Percentiles rank a stretch among this genome's conserved stretches.
Conservation (phyloP, 2,888 invertebrate species). For the Allacma fusca region DNA sequence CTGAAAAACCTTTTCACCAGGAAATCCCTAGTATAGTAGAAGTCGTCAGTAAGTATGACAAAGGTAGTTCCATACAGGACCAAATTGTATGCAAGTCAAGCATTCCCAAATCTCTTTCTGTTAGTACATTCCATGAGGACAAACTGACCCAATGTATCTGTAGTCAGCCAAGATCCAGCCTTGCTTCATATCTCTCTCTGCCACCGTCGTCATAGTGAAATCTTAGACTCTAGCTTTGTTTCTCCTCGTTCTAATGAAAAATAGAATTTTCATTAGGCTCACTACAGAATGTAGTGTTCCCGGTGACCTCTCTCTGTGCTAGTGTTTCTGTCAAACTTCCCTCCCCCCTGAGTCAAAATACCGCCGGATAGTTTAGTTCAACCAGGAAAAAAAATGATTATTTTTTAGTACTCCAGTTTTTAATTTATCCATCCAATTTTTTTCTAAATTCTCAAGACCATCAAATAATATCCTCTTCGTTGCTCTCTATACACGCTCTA, state of each 20-base stretch:
- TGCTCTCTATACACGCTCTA: not conserved
- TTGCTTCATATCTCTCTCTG: not conserved
- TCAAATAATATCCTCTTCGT: not conserved
- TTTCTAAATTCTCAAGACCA: not conserved
- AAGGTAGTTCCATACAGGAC: not conserved
- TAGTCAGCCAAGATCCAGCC: not conserved
- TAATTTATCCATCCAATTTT: too few species aligned
- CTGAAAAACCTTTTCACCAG: slow-evolving; percentile 21
- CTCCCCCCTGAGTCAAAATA: too few species aligned
- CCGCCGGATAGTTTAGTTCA: too few species aligned
- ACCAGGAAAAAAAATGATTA: too few species aligned
- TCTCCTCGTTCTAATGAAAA: too few species aligned
- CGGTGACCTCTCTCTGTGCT: too few species aligned
- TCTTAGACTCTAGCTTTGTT: not conserved
- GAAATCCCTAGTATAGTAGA: slow-evolving; percentile 6
- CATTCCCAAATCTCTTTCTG: not conserved
- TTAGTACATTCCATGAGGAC: slow-evolving; percentile 1
- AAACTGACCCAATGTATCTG: slow-evolving; percentile 19
- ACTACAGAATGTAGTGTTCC: too few species aligned
- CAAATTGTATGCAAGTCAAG: not conserved
- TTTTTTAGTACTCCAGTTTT: too few species aligned
- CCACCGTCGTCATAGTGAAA: not conserved
- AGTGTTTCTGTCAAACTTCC: too few species aligned
- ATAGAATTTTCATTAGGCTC: too few species aligned
- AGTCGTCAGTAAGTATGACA: not conserved